These are phyloP conservation scores for Hafferia zeledoni DNA, from an alignment of 2,797 vertebrate genomes.

Conservation along the genomic window DNA sequence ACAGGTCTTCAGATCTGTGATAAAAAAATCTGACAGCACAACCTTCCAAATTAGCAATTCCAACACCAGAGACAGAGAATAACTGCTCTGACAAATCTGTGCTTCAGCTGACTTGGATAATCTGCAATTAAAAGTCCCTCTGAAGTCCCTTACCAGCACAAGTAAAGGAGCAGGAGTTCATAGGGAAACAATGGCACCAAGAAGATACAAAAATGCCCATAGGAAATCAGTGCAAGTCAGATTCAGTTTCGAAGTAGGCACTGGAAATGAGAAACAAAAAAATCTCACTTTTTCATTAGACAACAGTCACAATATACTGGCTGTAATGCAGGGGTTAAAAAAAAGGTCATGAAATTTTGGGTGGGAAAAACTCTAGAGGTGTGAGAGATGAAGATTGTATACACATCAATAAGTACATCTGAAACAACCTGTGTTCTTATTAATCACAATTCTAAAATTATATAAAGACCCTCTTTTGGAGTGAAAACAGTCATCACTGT, in stretches of 20 bases:
- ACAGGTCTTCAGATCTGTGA: neutral
- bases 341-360: neutral
- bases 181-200: neutral
- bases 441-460: slow-evolving; percentile 3
- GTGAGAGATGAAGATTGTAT: neutral
- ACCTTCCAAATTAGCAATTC: neutral
- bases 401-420: neutral
- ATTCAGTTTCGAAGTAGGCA: neutral
- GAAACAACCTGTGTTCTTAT: neutral
- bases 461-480: neutral
- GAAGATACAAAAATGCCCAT: neutral
- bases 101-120: neutral
- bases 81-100: neutral
- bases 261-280: neutral
- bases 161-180: neutral
- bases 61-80: neutral
- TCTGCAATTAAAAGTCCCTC: neutral
- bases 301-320: neutral
- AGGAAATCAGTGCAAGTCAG: neutral
- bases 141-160: neutral
- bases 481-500: neutral
- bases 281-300: neutral
- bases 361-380: accelerated
- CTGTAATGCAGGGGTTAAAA: neutral
- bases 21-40: neutral